Evolutionary conservation across 2,113 vertebrate species (phyloP).

Genomic region (Corythornis cristatus): DNA sequence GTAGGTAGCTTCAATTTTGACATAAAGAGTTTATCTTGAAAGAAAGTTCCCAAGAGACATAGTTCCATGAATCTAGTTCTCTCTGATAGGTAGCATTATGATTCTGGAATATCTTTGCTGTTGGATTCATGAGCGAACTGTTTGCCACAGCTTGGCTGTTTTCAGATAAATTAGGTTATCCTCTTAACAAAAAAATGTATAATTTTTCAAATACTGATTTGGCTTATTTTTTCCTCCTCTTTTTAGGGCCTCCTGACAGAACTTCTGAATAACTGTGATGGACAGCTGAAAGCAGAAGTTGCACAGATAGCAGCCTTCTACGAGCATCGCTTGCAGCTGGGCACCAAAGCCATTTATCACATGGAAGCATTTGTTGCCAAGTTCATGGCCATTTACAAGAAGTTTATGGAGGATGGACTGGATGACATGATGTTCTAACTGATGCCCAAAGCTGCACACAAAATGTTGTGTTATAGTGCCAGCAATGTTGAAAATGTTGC

Average conservation of each 20-base stretch:
- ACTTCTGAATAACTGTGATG: slow-evolving; percentile 93
- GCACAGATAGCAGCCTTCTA: slow-evolving; percentile 93
- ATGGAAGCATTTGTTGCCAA: slow-evolving; percentile 96
- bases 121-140: neutral
- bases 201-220: neutral
- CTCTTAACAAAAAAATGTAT: neutral
- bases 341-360: slow-evolving; percentile 96
- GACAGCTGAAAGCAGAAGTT: slow-evolving; percentile 94
- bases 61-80: neutral
- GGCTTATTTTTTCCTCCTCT: neutral
- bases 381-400: slow-evolving; percentile 98
- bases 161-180: neutral
- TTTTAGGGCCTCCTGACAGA: slow-evolving; percentile 89
- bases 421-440: slow-evolving; percentile 93
- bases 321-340: slow-evolving; percentile 93
- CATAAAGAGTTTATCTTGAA: neutral
- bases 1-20: neutral
- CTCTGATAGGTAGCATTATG: neutral
- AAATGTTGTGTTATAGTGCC: neutral
- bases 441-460: neutral
- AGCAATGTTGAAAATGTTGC: neutral
- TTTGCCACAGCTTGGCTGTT: neutral
- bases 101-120: neutral
- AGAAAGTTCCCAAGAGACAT: neutral
- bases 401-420: slow-evolving; percentile 98